Conservation (phyloP, 1,140 invertebrate genomes). For the Potamilus streckersoni region DNA sequence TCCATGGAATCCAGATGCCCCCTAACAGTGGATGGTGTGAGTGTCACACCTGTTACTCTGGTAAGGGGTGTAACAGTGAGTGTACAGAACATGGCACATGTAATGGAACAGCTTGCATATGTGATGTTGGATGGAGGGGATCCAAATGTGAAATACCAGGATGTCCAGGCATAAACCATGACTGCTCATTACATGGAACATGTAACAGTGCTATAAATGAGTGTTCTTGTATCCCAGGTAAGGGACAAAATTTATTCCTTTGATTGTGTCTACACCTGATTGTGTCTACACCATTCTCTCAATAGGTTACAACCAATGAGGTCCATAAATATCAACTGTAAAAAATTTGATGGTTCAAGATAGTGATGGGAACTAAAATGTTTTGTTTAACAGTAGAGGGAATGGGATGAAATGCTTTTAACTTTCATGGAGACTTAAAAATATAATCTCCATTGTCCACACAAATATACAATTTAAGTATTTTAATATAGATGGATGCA, state of each 20-base stretch:
- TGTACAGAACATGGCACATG: constrained; percentile 41
- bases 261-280: too few species aligned
- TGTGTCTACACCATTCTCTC: too few species aligned
- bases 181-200: constrained; percentile 43
- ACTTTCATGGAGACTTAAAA: too few species aligned
- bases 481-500: too few species aligned
- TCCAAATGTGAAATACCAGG: constrained; percentile 45
- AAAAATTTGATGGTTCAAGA: too few species aligned
- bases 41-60: constrained; percentile 39
- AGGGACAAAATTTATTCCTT: not conserved
- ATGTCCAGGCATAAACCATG: constrained; percentile 38
- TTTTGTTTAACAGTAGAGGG: too few species aligned
- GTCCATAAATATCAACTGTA: too few species aligned
- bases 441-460: too few species aligned
- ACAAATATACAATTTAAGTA: too few species aligned
- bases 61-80: constrained; percentile 38
- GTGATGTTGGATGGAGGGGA: constrained; percentile 40
- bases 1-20: constrained; percentile 32
- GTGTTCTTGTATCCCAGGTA: constrained; percentile 47
- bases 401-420: too few species aligned
- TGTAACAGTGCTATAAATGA: constrained; percentile 43
- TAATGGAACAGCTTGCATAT: constrained; percentile 27
- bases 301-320: too few species aligned
- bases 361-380: too few species aligned
- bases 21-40: constrained; percentile 33